Conservation (phyloP, 2,888 invertebrate genomes). For the Tetrapedia diversipes region DNA sequence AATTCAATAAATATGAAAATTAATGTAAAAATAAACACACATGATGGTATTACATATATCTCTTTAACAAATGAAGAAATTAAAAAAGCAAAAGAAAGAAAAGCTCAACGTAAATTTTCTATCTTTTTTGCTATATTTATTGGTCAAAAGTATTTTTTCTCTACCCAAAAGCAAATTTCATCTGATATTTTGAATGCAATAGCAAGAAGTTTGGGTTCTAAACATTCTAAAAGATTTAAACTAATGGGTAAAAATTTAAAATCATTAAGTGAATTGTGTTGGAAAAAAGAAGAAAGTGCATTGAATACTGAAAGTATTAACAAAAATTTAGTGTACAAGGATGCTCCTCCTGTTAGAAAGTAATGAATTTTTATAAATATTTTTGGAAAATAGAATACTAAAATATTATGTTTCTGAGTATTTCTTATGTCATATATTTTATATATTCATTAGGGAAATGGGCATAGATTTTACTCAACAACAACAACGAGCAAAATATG, state of each 20-base stretch:
- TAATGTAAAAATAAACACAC: constrained; percentile 58
- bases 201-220: constrained; percentile 64
- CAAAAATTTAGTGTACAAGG: constrained; percentile 32
- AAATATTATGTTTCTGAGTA: too few relatives aligned
- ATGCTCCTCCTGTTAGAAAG: constrained; percentile 47
- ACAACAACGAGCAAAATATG: constrained; percentile 70
- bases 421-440: not conserved
- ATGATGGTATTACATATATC: constrained; percentile 70
- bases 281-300: constrained; percentile 53
- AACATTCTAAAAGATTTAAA: constrained; percentile 63
- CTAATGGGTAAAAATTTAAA: constrained; percentile 73
- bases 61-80: constrained; percentile 60
- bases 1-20: constrained; percentile 54
- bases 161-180: constrained; percentile 61
- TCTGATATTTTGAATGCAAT: constrained; percentile 61
- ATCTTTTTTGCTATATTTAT: constrained; percentile 72
- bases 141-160: constrained; percentile 74
- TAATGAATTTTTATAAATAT: constrained; percentile 36
- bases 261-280: constrained; percentile 72
- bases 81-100: constrained; percentile 4
- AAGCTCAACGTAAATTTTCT: constrained; percentile 27
- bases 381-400: not conserved
- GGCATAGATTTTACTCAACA: constrained; percentile 76
- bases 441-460: constrained; percentile 37
- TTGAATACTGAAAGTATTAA: constrained; percentile 37